Conservation (phyloP, 2,113 vertebrate genomes). For the Vulpes vulpes region DNA sequence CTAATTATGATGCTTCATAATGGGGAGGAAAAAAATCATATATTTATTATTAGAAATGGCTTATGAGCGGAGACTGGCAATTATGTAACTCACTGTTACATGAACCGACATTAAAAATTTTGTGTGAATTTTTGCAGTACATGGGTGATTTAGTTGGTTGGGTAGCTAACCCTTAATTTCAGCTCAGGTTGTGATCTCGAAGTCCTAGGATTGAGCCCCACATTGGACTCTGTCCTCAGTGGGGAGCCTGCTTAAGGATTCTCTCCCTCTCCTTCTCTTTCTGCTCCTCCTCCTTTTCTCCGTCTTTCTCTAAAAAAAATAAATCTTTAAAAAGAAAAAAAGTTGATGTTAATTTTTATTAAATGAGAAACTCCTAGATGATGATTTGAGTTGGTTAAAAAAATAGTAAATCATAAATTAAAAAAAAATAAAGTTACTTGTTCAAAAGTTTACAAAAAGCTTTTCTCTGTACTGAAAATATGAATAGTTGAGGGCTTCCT, state of each 20-base stretch:
- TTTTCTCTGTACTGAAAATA: background rate
- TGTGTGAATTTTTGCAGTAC: background rate
- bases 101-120: background rate
- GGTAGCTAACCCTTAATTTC: background rate
- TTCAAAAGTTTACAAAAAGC: background rate
- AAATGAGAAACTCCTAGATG: background rate
- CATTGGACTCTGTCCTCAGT: background rate
- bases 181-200: background rate
- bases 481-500: slow-evolving; percentile 3
- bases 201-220: background rate
- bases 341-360: background rate
- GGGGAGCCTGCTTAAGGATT: background rate
- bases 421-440: background rate
- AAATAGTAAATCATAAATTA: background rate
- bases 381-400: background rate
- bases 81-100: background rate
- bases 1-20: background rate
- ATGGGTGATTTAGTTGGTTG: background rate
- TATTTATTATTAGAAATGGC: background rate
- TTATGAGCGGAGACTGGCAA: background rate
- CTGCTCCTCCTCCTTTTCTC: background rate
- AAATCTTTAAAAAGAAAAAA: background rate
- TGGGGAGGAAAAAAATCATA: background rate
- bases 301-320: background rate
- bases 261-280: background rate